These are phyloP conservation scores for Botia kubotai DNA, from an alignment of 2,797 vertebrate species.

Conservation along the genomic window DNA sequence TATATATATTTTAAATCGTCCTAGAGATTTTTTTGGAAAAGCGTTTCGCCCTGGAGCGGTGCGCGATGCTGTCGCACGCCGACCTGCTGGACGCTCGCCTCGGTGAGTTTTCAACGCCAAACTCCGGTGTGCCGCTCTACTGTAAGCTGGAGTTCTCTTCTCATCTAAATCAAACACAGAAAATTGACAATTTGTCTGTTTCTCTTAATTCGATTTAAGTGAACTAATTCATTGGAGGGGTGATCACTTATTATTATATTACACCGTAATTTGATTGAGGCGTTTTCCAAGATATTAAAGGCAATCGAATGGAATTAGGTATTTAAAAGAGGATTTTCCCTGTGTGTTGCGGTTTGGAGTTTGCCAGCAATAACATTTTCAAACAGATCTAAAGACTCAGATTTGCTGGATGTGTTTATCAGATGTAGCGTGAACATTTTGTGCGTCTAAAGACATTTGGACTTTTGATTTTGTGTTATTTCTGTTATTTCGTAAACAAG, in stretches of 20 bases:
- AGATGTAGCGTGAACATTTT: background rate
- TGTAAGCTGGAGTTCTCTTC: conserved; percentile 80
- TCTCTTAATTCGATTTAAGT: conserved; percentile 89
- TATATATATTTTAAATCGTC: conserved; percentile 93
- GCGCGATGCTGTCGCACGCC: conserved; percentile 98
- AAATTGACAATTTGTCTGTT: conserved; percentile 94
- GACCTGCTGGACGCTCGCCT: conserved; percentile 99
- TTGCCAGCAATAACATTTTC: conserved; percentile 9
- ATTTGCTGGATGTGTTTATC: too few relatives aligned
- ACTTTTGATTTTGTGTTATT: background rate
- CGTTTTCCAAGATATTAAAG: conserved; percentile 79
- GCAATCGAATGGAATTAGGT: conserved; percentile 72
- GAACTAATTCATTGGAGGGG: conserved; percentile 93
- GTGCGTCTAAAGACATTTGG: too few relatives aligned
- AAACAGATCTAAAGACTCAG: background rate
- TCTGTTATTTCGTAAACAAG: too few relatives aligned
- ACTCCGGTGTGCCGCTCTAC: conserved; percentile 85
- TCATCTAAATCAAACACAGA: conserved; percentile 82
- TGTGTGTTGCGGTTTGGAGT: conserved; percentile 47
- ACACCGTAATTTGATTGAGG: conserved; percentile 95
- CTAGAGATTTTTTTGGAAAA: conserved; percentile 88
- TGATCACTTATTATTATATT: conserved; percentile 89
- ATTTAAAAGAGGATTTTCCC: conserved; percentile 67
- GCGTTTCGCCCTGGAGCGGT: conserved; percentile 95
- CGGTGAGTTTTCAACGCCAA: conserved; percentile 89